Evolutionary conservation across 1,140 invertebrate species (phyloP), one percentile per base, ranked within the genome.

Genomic region (Hyles vespertilio): DNA sequence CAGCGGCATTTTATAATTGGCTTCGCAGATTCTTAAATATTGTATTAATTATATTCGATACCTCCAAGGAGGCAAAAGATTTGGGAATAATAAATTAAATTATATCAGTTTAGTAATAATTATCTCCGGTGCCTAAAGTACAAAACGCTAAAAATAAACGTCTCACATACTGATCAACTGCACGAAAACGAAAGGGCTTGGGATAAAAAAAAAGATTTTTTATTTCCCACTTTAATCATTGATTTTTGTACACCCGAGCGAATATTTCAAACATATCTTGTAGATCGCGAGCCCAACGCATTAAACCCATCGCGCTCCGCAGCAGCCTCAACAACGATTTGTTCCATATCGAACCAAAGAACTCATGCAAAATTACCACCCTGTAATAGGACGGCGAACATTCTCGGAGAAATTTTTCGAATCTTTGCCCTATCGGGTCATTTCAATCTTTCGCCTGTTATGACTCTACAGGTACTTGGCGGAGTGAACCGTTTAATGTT

Each of bases 361-460:
- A 84, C 79, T 79, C 84, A 85, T 87, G 71, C 73, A 84, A 84
- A 83, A 87, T 87, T 81, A 85, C 85, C 81, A 81, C 71, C 65
- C 79, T 70, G 63, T 76, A 68, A 76, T 87, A 84, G 82, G 81
- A 80, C 22, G 73, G 74, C 79, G 71, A 70, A 75, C 78, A 82
- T 83, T 85, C 84, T 87, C 75, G 83, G 81, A 70, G 74, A 85
- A 79, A 85, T 88, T 84, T 82, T 79, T 74, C 74, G 36, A 40
- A 40, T 84, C 81, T 58, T 81, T 59, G 69, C 61, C 66, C 83
- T 87, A 88, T 88, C 85, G 72, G 67, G 70, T 80, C 74, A 79
- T 84, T 84, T 84, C 78, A 78, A 88, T 87, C 84, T 84, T 72
- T 70, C 72, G 79, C 77, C 76, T 84, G 76, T 85, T 87, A 87